phyloP scores from a whole-genome alignment of 2,113 vertebrate species.

The Gymnarchus niloticus region DNA sequence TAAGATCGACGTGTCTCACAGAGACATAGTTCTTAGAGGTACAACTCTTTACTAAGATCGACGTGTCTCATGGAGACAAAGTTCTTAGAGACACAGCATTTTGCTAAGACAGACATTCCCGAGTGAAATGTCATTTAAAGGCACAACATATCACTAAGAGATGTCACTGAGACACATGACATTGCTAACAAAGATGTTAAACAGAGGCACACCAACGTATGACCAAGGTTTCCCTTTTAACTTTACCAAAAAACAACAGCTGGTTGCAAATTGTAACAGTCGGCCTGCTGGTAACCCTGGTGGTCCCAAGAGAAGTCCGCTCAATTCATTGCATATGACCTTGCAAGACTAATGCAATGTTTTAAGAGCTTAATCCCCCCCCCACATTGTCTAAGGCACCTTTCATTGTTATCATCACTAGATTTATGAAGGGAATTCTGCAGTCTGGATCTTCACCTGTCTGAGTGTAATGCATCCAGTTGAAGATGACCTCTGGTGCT shows the following conservation, averaged over 20 bases:
- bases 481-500: slow-evolving; percentile 72
- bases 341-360: background rate
- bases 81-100: background rate
- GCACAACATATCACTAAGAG: background rate
- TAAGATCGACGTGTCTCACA: too few species aligned
- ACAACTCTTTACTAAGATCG: background rate
- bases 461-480: slow-evolving; percentile 78
- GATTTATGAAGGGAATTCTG: background rate
- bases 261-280: too few species aligned
- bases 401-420: background rate
- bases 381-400: background rate
- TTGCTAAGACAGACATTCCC: background rate
- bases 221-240: too few species aligned
- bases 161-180: background rate
- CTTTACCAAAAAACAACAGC: too few species aligned
- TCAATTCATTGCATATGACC: background rate
- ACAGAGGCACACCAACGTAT: too few species aligned
- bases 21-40: too few species aligned
- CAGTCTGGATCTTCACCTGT: slow-evolving; percentile 51
- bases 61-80: background rate
- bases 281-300: too few species aligned
- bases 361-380: background rate
- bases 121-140: background rate
- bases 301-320: background rate
- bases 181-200: background rate